These are phyloP conservation scores for Podarcis siculus DNA, from an alignment of 2,797 vertebrate species.

Conservation along the genomic window DNA sequence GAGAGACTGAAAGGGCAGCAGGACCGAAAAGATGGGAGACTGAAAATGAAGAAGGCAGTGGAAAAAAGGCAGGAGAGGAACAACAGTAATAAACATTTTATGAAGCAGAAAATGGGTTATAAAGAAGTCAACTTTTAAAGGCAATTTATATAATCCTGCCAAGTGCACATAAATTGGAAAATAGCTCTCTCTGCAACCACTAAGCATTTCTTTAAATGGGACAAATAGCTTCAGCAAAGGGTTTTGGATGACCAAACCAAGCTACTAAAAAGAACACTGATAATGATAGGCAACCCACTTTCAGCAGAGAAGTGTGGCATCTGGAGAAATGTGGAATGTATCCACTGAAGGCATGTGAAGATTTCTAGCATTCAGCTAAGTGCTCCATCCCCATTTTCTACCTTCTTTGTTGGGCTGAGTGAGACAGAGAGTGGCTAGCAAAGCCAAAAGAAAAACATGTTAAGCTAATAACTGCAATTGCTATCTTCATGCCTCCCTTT, in stretches of 20 bases:
- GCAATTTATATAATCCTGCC: conserved; percentile 70
- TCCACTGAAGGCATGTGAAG: neutral
- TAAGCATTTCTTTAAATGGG: conserved; percentile 70
- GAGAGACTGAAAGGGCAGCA: conserved; percentile 15
- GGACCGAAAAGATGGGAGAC: neutral
- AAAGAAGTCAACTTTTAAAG: conserved; percentile 75
- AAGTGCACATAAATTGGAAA: conserved; percentile 47
- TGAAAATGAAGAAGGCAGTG: conserved; percentile 28
- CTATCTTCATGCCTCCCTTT: neutral
- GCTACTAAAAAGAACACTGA: fast-evolving
- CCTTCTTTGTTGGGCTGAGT: neutral
- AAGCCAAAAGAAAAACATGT: neutral
- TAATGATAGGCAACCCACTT: conserved; percentile 10
- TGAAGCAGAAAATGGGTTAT: conserved; percentile 76
- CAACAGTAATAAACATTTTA: conserved; percentile 73
- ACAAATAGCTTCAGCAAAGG: neutral
- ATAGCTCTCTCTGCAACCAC: conserved; percentile 57
- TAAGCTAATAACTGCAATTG: neutral
- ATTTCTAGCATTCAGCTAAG: neutral
- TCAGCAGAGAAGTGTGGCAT: neutral
- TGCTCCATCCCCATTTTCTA: neutral
- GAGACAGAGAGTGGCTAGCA: neutral
- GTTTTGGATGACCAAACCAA: conserved; percentile 21
- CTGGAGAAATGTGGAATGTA: neutral
- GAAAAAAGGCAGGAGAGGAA: conserved; percentile 62